Conservation (phyloP, 2,888 invertebrate species). For the Troides helena region DNA sequence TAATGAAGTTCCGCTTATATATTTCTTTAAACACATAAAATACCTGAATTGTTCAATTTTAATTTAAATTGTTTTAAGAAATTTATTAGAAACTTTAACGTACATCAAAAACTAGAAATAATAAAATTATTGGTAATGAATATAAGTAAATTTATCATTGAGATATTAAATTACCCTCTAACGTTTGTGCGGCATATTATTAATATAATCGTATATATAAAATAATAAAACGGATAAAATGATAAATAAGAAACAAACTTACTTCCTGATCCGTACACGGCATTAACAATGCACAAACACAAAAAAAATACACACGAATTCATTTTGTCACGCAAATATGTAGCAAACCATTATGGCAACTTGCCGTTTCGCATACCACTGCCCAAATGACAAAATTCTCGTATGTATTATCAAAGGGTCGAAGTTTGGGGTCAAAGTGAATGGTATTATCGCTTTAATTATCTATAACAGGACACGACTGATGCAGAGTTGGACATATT, state of each 20-base stretch:
- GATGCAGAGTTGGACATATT: conserved; percentile 46
- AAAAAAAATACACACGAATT: conserved; percentile 64
- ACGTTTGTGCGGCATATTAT: neutral
- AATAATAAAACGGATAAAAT: conserved; percentile 1
- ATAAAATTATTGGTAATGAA: neutral
- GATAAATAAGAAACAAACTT: conserved; percentile 41
- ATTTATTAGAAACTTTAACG: neutral
- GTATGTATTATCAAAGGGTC: conserved; percentile 56
- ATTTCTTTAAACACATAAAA: neutral
- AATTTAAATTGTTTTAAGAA: neutral
- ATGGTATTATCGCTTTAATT: conserved; percentile 63
- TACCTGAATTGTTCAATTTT: neutral
- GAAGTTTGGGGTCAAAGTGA: conserved; percentile 63
- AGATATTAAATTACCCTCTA: conserved; percentile 15
- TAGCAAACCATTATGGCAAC: conserved; percentile 51
- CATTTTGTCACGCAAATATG: conserved; percentile 55
- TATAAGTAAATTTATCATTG: neutral
- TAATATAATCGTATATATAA: neutral
- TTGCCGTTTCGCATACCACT: conserved; percentile 49
- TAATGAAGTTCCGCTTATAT: neutral
- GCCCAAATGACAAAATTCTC: conserved; percentile 59
- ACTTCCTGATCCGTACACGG: conserved; percentile 63
- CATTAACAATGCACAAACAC: conserved; percentile 60
- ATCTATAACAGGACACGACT: conserved; percentile 48
- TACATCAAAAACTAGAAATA: neutral